Conservation (phyloP, 2,113 vertebrate species). For the Gobius niger region DNA sequence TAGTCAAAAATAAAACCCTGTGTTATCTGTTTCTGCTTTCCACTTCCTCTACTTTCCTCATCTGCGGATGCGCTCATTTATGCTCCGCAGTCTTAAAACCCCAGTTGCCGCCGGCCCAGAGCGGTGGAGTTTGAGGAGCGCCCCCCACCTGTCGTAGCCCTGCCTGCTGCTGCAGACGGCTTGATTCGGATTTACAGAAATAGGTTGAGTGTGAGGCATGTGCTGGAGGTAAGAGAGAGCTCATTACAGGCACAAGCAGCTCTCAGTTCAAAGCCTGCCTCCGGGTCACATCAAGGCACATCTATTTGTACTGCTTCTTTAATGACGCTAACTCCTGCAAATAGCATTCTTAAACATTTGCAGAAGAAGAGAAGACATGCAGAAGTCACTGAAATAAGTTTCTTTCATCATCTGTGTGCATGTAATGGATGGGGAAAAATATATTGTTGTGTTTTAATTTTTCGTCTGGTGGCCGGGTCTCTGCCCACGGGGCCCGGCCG, state of each 20-base stretch:
- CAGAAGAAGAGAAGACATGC: background rate
- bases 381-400: background rate
- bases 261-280: conserved; percentile 20
- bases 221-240: conserved; percentile 7
- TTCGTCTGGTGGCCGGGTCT: too few species aligned
- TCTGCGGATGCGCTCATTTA: conserved; percentile 10
- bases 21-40: too few species aligned
- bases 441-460: too few species aligned
- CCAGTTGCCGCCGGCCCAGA: background rate
- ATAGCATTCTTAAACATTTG: conserved; percentile 1
- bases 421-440: too few species aligned
- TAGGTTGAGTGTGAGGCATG: background rate
- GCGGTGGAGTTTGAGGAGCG: conserved; percentile 13
- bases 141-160: conserved; percentile 1
- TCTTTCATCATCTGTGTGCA: too few species aligned
- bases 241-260: conserved; percentile 25
- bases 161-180: background rate
- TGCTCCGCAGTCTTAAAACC: conserved; percentile 6
- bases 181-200: conserved; percentile 14
- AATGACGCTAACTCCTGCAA: conserved; percentile 13
- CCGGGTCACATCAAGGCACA: conserved; percentile 28
- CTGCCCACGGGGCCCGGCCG: too few species aligned
- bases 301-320: conserved; percentile 6
- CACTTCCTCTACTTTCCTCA: too few species aligned
- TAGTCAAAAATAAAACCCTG: too few species aligned